Evolutionary conservation across 2,113 vertebrate genomes (phyloP), one percentile per base, ranked within the genome.

Genomic region (Trachemys scripta): DNA sequence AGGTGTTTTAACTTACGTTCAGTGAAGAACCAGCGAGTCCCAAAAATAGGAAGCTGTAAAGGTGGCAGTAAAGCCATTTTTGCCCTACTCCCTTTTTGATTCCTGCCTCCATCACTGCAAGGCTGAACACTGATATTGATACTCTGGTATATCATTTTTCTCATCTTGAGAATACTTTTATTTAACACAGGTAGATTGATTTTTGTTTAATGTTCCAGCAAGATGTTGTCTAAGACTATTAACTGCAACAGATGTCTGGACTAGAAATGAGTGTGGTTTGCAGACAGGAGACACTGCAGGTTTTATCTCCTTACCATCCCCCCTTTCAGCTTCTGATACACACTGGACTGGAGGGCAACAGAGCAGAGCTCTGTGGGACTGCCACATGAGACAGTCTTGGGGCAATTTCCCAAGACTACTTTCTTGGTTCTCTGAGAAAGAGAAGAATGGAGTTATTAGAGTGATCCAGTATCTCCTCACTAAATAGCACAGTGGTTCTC

Each of bases 191-290:
- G n/a, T 78, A 72, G 54, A 4, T 24, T 91, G 82, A 65, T 57
- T 93, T 95, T 91, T 84, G 38, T 84, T 20, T 92, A 80, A 12
- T 53, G 69, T 90, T 84, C 35, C 72, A 62, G 56, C 92, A 88
- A 82, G 47, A 25, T 19, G 35, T 4, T 72, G 35, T 27, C 56
- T 86, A 49, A 89, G 89, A 35, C 89, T 83, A 81, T 85, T 2
- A 4, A 57, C 11, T 54, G 17, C 56, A n/a, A 29, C 69, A 84
- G 92, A 38, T 69, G 54, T 31, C 27, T 47, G 54, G 31, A 12
- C 27, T 78, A 75, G 80, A 92, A 62, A 13, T 59, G 1, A n/a
- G 45, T 87, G 75, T 95, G 89, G 50, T 56, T 19, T 25, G 81
- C 8, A 2, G 90, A 95, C 50, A 54, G 62, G 79, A 72, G 29